Percentiles rank a stretch among this genome's conserved stretches.
Conservation (phyloP, 2,113 vertebrate genomes). For the Mirounga angustirostris region DNA sequence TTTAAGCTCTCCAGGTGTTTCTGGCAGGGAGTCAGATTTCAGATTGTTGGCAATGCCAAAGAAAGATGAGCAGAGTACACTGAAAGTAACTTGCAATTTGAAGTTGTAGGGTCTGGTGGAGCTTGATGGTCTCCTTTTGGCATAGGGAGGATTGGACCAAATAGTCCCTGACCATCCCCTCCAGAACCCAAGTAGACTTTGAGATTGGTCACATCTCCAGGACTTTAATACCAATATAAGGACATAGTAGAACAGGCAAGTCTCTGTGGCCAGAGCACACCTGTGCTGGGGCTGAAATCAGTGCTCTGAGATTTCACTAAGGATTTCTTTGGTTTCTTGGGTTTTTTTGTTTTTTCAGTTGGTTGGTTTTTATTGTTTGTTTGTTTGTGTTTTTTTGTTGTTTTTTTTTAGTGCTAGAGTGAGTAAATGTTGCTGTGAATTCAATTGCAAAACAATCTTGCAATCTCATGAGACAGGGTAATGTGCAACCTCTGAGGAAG, state of each 20-base stretch:
- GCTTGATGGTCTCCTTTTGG: background rate
- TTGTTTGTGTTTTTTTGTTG: background rate
- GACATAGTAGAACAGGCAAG: background rate
- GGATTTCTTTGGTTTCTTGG: background rate
- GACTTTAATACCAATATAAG: background rate
- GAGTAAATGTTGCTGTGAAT: background rate
- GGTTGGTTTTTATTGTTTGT: fast-evolving
- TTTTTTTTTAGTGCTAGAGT: background rate
- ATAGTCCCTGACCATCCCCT: background rate
- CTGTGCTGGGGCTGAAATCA: background rate
- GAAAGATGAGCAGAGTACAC: background rate
- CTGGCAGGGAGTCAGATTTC: background rate
- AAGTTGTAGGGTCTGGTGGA: background rate
- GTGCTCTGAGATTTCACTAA: background rate
- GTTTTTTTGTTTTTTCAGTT: background rate
- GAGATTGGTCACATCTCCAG: background rate
- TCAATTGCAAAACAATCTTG: background rate
- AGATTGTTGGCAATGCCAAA: background rate
- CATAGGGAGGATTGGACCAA: background rate
- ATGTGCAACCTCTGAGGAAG: background rate
- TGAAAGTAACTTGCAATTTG: background rate
- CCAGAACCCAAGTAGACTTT: background rate
- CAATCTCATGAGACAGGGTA: background rate
- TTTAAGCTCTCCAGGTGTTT: background rate
- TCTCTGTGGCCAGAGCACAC: background rate